These are phyloP conservation scores for Mylabris phalerata DNA, from an alignment of 1,140 invertebrate genomes.

Conservation along the genomic window DNA sequence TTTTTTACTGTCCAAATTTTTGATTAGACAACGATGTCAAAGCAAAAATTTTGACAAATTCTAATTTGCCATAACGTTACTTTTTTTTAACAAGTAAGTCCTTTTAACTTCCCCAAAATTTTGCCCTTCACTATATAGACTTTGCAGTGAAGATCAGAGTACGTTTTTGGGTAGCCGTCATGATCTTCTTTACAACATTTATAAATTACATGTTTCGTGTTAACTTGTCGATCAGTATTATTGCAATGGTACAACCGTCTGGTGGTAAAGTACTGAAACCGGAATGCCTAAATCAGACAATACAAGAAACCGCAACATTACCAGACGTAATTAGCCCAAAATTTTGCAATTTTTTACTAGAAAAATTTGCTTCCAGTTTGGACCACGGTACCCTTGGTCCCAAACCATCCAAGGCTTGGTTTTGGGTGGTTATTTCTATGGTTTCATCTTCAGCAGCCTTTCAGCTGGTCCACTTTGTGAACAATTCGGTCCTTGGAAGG, in stretches of 20 bases:
- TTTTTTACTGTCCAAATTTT: no score
- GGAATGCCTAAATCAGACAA: neutral
- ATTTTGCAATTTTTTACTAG: neutral
- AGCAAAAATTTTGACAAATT: no score
- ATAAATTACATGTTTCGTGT: constrained; percentile 17
- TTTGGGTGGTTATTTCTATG: constrained; percentile 60
- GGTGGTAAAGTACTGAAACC: neutral
- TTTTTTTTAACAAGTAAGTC: no score
- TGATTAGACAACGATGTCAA: no score
- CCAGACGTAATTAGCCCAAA: neutral
- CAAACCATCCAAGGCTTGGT: constrained; percentile 53
- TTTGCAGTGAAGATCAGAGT: neutral
- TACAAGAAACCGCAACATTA: neutral
- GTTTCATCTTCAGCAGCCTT: constrained; percentile 29
- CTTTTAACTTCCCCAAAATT: no score
- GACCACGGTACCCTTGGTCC: constrained; percentile 46
- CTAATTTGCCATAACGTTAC: no score
- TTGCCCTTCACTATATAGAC: no score
- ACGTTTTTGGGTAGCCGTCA: constrained; percentile 1
- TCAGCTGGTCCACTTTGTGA: constrained; percentile 22
- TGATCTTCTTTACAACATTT: constrained; percentile 7
- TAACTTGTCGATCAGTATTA: constrained; percentile 1
- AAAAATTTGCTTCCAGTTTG: constrained; percentile 2
- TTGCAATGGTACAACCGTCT: constrained; percentile 2
- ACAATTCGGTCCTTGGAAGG: constrained; percentile 35